Evolutionary conservation across 30 jellyfish, hydroid and myxozoan species (phyloP).

Genomic region (Phacellophora camtschatica): DNA sequence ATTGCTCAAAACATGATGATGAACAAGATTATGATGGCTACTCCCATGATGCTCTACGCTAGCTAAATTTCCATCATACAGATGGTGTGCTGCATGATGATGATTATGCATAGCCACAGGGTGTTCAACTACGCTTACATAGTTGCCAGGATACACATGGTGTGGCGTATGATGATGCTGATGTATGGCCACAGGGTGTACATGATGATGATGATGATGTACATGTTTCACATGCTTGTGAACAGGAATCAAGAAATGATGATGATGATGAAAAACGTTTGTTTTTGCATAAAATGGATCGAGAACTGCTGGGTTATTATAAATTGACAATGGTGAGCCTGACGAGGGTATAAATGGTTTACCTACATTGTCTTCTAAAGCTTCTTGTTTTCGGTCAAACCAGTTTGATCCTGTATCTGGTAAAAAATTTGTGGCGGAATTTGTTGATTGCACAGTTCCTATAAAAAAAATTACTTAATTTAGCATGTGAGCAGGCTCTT

Average conservation of each 20-base stretch:
- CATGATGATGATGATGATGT: slow-evolving; percentile 59
- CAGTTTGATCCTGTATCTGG: slow-evolving; percentile 81
- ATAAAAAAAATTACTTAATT: neutral
- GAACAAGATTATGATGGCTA: neutral
- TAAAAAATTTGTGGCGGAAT: slow-evolving; percentile 42
- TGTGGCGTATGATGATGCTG: slow-evolving; percentile 8
- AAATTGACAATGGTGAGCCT: slow-evolving; percentile 55
- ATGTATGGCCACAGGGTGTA: neutral
- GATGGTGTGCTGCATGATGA: neutral
- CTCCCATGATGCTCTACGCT: neutral
- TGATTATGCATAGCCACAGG: neutral
- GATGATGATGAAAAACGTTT: slow-evolving; percentile 60
- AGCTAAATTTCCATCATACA: neutral
- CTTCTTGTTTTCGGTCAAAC: slow-evolving; percentile 37
- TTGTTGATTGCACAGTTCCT: slow-evolving; percentile 50
- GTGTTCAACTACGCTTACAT: neutral
- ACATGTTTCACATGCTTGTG: slow-evolving; percentile 42
- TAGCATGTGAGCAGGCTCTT: no score
- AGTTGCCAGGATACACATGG: slow-evolving; percentile 10
- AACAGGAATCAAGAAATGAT: slow-evolving; percentile 53
- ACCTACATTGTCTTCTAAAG: slow-evolving; percentile 57
- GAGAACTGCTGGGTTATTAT: slow-evolving; percentile 73
- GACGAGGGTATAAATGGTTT: slow-evolving; percentile 69
- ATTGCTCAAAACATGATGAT: neutral
- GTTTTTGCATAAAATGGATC: slow-evolving; percentile 66